phyloP scores from a whole-genome alignment of 2,113 vertebrate genomes.

The Tetrao urogallus region DNA sequence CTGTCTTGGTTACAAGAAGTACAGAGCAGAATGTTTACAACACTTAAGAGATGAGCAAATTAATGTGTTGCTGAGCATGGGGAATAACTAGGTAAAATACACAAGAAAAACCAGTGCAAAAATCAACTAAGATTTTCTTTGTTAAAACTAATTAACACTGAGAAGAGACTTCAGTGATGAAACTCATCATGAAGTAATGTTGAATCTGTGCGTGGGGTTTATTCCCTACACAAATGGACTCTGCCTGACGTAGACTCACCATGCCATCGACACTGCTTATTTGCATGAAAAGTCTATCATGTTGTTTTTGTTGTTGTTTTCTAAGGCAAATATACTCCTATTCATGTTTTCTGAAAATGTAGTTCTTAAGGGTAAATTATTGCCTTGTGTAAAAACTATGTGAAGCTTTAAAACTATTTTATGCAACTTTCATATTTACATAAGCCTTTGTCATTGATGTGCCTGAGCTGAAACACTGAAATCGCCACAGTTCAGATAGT shows the following conservation, averaged over 20 bases:
- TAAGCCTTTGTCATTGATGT: not conserved
- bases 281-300: no score
- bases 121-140: not conserved
- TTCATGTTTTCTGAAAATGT: not conserved
- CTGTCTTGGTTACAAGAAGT: slow-evolving; percentile 18
- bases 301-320: no score
- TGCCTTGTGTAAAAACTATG: not conserved
- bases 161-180: not conserved
- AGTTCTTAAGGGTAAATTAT: not conserved
- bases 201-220: not conserved
- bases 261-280: not conserved
- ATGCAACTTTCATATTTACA: not conserved
- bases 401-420: not conserved
- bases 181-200: not conserved
- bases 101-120: not conserved
- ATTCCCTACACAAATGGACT: not conserved
- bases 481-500: not conserved
- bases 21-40: not conserved
- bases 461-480: not conserved
- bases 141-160: not conserved
- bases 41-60: slow-evolving; percentile 8
- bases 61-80: not conserved
- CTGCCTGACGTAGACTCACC: not conserved
- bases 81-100: slow-evolving; percentile 17
- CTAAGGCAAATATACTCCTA: not conserved